A percentile compares a stretch with the other conserved stretches of the same genome.
phyloP scores from a whole-genome alignment of 1,140 invertebrate genomes.

The Bradynema listronoti region DNA sequence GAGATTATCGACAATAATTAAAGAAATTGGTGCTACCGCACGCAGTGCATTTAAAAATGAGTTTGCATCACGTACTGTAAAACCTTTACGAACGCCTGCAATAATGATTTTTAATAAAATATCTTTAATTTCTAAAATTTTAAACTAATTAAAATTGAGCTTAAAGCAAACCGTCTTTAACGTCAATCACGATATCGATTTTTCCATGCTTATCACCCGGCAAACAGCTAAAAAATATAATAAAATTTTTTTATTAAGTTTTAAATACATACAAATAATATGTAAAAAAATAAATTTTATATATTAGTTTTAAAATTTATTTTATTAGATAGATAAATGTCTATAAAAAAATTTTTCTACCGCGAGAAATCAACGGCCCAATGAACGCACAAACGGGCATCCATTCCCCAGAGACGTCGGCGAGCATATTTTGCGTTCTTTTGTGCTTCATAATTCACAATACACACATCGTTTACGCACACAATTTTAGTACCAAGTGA shows the following conservation, averaged over 20 bases:
- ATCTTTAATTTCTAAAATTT: background rate
- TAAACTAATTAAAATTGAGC: conserved; percentile 11
- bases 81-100: conserved; percentile 25
- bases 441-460: conserved; percentile 35
- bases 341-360: conserved; percentile 1
- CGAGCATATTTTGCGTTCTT: conserved; percentile 30
- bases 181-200: conserved; percentile 32
- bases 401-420: conserved; percentile 20
- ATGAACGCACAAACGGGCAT: conserved; percentile 17
- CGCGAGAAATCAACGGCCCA: conserved; percentile 34
- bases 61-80: conserved; percentile 34
- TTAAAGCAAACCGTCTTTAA: conserved; percentile 36
- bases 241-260: conserved; percentile 6
- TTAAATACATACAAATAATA: conserved; percentile 3
- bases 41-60: conserved; percentile 25
- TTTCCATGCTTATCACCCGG: conserved; percentile 38
- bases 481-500: conserved; percentile 34
- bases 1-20: conserved; percentile 45
- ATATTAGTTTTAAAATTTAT: conserved; percentile 1
- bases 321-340: conserved; percentile 10
- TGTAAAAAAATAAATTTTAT: background rate
- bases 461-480: conserved; percentile 29
- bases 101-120: background rate
- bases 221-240: conserved; percentile 31
- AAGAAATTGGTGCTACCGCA: conserved; percentile 29